phyloP scores from a whole-genome alignment of 2,113 vertebrate species.

The Oenanthe melanoleuca region DNA sequence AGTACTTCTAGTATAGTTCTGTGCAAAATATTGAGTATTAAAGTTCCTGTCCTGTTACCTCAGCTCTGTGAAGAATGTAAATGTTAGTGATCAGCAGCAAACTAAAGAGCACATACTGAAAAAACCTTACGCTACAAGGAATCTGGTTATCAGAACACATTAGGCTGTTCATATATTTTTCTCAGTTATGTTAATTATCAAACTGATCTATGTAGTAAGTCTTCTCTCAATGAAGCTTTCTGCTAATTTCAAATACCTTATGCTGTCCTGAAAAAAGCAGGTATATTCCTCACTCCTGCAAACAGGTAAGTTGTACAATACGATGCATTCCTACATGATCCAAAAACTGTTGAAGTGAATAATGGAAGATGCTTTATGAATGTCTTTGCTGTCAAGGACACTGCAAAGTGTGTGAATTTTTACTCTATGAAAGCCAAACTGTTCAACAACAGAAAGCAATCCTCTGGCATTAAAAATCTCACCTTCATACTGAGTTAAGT shows the following conservation, averaged over 20 bases:
- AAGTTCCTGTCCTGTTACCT: background rate
- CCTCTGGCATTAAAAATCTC: background rate
- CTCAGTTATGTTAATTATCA: background rate
- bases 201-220: background rate
- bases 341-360: background rate
- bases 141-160: rapidly evolving
- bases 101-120: background rate
- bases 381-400: background rate
- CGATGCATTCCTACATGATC: background rate
- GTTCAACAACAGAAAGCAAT: background rate
- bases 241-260: background rate
- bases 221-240: background rate
- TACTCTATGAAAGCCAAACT: background rate
- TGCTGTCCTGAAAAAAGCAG: background rate
- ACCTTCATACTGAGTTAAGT: background rate
- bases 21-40: background rate
- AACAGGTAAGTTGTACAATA: background rate
- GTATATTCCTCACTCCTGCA: background rate
- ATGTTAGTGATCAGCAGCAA: background rate
- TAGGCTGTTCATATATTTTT: background rate
- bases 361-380: background rate
- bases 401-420: background rate
- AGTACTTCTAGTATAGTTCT: background rate
- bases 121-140: background rate
- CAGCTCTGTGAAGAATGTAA: background rate